These are phyloP conservation scores for Streptopelia turtur DNA, from an alignment of 2,797 vertebrate genomes.

Conservation along the genomic window DNA sequence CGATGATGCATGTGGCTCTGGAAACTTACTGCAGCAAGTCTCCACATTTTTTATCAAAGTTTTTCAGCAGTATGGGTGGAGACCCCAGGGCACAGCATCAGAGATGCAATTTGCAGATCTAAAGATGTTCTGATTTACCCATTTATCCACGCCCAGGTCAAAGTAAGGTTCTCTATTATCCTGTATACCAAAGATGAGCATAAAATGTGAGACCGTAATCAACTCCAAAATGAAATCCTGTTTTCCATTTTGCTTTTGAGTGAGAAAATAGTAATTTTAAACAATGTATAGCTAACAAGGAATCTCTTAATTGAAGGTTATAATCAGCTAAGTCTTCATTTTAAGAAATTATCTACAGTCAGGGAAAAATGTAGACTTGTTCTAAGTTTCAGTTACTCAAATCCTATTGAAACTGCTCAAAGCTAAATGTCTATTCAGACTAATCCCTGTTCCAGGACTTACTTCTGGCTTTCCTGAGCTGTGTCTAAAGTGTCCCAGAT, in stretches of 20 bases:
- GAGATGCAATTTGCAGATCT: background rate
- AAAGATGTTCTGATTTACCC: background rate
- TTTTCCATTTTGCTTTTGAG: background rate
- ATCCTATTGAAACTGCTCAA: background rate
- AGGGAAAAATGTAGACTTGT: rapidly evolving
- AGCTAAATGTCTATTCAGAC: background rate
- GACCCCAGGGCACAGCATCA: background rate
- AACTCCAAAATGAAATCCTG: background rate
- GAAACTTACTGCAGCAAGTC: background rate
- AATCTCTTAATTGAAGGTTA: background rate
- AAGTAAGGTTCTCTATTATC: background rate
- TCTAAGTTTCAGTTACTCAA: background rate
- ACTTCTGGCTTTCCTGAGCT: background rate
- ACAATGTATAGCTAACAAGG: background rate
- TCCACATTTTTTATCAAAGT: background rate
- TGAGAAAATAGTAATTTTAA: background rate
- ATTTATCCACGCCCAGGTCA: background rate
- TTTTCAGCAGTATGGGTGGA: background rate
- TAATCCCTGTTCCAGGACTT: background rate
- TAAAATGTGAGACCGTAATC: background rate
- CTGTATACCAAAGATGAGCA: background rate
- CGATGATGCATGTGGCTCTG: background rate
- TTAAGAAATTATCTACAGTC: background rate
- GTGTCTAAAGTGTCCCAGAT: background rate
- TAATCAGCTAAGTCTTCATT: background rate